Conservation (phyloP, 2,888 invertebrate genomes). For the Platerodrilus igneus region DNA sequence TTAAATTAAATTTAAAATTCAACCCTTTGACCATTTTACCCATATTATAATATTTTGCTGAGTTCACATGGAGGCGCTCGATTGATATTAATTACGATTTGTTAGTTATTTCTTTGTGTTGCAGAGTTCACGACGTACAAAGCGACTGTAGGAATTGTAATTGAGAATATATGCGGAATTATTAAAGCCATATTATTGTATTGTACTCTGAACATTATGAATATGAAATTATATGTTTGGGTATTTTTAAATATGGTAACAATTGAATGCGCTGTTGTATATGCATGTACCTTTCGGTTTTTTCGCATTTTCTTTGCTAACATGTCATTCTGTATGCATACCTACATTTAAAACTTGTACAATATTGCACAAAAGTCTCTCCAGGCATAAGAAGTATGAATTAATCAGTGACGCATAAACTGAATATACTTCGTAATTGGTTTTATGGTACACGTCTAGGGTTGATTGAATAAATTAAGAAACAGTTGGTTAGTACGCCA, state of each 20-base stretch:
- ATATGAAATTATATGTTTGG: slow-evolving; percentile 46
- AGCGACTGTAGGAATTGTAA: slow-evolving; percentile 24
- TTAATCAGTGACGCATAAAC: too few species aligned
- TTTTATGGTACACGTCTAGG: neutral
- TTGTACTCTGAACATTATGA: slow-evolving; percentile 44
- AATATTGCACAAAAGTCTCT: neutral
- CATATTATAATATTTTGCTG: too few species aligned
- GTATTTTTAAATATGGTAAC: slow-evolving; percentile 43
- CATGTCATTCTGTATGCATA: slow-evolving; percentile 18
- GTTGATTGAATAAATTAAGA: neutral
- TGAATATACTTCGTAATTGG: too few species aligned
- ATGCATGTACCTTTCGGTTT: slow-evolving; percentile 31
- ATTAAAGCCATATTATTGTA: slow-evolving; percentile 37
- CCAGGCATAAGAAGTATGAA: too few species aligned
- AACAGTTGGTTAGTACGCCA: slow-evolving; percentile 8
- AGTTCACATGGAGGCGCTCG: too few species aligned
- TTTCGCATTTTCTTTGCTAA: slow-evolving; percentile 17
- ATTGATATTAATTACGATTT: too few species aligned
- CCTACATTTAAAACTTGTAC: slow-evolving; percentile 11
- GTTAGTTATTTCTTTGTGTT: slow-evolving; percentile 16
- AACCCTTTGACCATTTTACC: too few species aligned
- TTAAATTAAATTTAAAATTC: too few species aligned
- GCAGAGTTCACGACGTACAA: slow-evolving; percentile 6
- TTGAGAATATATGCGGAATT: slow-evolving; percentile 32
- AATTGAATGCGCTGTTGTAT: slow-evolving; percentile 43